These are phyloP conservation scores for Pandemis corylana DNA, from an alignment of 2,888 invertebrate species.

Conservation along the genomic window DNA sequence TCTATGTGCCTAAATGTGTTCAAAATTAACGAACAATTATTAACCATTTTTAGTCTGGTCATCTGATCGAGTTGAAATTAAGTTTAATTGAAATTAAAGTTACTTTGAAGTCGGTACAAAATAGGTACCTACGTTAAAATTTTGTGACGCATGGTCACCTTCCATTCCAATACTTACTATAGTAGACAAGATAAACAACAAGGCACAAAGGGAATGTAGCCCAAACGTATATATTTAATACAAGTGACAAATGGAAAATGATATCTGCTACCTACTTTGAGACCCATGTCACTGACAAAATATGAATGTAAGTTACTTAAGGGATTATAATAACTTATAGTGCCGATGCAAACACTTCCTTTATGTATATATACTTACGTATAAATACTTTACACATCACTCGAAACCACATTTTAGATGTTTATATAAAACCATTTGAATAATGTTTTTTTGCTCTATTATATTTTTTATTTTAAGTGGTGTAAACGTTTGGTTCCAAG, in stretches of 20 bases:
- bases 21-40: too few relatives aligned
- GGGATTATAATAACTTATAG: constrained; percentile 37
- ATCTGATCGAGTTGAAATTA: too few relatives aligned
- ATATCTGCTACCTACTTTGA: constrained; percentile 29
- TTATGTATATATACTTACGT: neutral
- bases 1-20: too few relatives aligned
- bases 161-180: constrained; percentile 17
- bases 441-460: too few relatives aligned
- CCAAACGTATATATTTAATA: constrained; percentile 35
- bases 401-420: neutral
- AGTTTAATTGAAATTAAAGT: too few relatives aligned
- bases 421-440: neutral
- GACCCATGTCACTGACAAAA: constrained; percentile 35
- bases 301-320: constrained; percentile 38
- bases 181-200: constrained; percentile 23
- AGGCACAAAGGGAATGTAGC: constrained; percentile 25
- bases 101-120: neutral
- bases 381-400: neutral
- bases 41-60: too few relatives aligned
- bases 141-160: neutral
- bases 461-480: neutral
- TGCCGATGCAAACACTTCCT: constrained; percentile 13
- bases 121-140: neutral
- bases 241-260: constrained; percentile 38
- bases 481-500: neutral